A percentile compares a stretch with the other conserved stretches of the same genome.
Conservation (phyloP, 2,888 invertebrate species). For the Rutpela maculata region DNA sequence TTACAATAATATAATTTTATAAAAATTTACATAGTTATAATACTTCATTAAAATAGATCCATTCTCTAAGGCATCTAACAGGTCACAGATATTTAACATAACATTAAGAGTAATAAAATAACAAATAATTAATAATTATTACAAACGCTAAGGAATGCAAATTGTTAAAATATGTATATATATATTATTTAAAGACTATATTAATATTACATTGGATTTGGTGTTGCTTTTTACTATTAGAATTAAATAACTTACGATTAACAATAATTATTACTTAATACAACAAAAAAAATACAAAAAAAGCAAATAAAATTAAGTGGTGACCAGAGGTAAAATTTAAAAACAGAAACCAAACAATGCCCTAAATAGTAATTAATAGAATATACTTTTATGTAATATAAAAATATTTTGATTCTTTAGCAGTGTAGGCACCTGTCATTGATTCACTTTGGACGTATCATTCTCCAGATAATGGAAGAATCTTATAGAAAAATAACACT, state of each 20-base stretch:
- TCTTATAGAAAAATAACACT: neutral
- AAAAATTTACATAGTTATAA: conserved; percentile 62
- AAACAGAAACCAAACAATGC: conserved; percentile 23
- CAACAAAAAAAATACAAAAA: conserved; percentile 17
- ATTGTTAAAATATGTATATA: conserved; percentile 43
- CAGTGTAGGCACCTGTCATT: neutral
- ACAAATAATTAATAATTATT: conserved; percentile 56
- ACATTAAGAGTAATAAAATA: conserved; percentile 56
- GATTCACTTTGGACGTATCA: neutral
- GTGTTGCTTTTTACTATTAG: conserved; percentile 51
- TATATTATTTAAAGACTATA: conserved; percentile 45
- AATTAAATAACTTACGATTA: conserved; percentile 46
- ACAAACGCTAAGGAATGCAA: conserved; percentile 58
- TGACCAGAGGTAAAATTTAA: conserved; percentile 13
- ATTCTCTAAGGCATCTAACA: conserved; percentile 68
- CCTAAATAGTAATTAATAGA: conserved; percentile 9
- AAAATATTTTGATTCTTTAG: neutral
- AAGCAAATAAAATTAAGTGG: conserved; percentile 13
- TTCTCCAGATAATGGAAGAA: neutral
- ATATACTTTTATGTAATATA: neutral
- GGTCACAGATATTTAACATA: conserved; percentile 67
- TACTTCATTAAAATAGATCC: conserved; percentile 65
- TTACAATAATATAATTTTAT: conserved; percentile 58
- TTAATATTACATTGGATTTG: conserved; percentile 55
- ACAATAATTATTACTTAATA: conserved; percentile 38